Evolutionary conservation across 2,113 vertebrate genomes (phyloP).

Genomic region (Desmodus rotundus): DNA sequence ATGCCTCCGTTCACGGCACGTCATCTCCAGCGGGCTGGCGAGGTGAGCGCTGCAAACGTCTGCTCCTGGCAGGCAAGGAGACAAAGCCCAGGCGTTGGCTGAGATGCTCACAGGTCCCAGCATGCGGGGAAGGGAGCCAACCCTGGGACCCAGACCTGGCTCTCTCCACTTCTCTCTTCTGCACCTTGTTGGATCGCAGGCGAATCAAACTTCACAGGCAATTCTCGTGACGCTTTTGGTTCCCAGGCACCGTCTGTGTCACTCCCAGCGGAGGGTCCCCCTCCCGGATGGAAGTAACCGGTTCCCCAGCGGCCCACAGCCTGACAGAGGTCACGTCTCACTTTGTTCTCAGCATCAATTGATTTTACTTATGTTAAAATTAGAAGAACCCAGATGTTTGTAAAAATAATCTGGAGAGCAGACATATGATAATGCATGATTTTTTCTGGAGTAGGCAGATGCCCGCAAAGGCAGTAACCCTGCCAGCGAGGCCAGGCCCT

Average conservation of each 20-base stretch:
- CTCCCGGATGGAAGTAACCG: not conserved
- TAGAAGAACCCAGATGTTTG: not conserved
- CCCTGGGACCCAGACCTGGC: not conserved
- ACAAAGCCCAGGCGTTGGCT: not conserved
- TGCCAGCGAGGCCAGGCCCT: not conserved
- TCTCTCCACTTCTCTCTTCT: not conserved
- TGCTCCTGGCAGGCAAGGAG: constrained; percentile 8
- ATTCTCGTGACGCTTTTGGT: not conserved
- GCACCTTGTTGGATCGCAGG: not conserved
- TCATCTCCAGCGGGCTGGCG: not conserved
- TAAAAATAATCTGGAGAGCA: constrained; percentile 19
- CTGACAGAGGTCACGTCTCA: not conserved
- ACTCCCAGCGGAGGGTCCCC: not conserved
- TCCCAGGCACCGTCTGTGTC: not conserved
- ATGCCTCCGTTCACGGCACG: not conserved
- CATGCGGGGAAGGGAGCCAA: not conserved
- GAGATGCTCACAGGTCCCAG: not conserved
- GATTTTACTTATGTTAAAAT: not conserved
- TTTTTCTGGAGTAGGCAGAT: not conserved
- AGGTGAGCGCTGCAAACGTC: not conserved
- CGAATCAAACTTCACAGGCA: not conserved
- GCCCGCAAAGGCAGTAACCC: not conserved
- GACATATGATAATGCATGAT: not conserved
- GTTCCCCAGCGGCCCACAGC: not conserved
- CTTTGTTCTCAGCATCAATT: not conserved